Evolutionary conservation across 2,113 vertebrate species (phyloP).

Genomic region (Puffinus mauretanicus): DNA sequence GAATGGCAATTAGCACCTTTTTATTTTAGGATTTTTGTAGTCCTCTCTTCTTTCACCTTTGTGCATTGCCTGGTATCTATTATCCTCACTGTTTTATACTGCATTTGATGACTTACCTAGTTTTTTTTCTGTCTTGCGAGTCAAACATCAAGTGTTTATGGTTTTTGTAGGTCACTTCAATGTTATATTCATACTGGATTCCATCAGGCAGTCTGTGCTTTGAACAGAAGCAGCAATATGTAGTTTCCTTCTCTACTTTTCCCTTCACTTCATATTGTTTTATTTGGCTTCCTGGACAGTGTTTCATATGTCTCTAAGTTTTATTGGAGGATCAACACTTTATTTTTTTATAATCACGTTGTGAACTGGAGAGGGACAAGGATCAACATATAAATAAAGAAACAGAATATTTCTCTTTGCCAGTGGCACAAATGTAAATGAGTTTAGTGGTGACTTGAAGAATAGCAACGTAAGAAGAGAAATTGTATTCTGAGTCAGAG

Average conservation of each 20-base stretch:
- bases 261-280: slow-evolving; percentile 22
- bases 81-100: slow-evolving; percentile 11
- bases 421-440: not conserved
- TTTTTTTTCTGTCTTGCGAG: slow-evolving; percentile 1
- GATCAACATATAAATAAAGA: not conserved
- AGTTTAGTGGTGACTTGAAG: not conserved
- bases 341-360: slow-evolving; percentile 13
- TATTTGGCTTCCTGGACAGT: slow-evolving; percentile 11
- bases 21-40: slow-evolving; percentile 49
- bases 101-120: slow-evolving; percentile 19
- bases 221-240: slow-evolving; percentile 24
- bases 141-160: slow-evolving; percentile 41
- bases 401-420: not conserved
- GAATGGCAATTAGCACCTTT: slow-evolving; percentile 65
- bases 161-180: slow-evolving; percentile 71
- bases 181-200: slow-evolving; percentile 56
- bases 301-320: slow-evolving; percentile 42
- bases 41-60: slow-evolving; percentile 62
- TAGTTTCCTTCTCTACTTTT: not conserved
- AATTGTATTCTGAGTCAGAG: not conserved
- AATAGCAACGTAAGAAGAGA: not conserved
- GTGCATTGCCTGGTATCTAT: slow-evolving; percentile 51
- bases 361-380: not conserved
- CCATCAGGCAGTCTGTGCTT: slow-evolving; percentile 53
- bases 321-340: slow-evolving; percentile 24